Percentiles rank a stretch among this genome's conserved stretches.
Conservation (phyloP, 92 coral and sea anemone genomes). For the Porites rus region DNA sequence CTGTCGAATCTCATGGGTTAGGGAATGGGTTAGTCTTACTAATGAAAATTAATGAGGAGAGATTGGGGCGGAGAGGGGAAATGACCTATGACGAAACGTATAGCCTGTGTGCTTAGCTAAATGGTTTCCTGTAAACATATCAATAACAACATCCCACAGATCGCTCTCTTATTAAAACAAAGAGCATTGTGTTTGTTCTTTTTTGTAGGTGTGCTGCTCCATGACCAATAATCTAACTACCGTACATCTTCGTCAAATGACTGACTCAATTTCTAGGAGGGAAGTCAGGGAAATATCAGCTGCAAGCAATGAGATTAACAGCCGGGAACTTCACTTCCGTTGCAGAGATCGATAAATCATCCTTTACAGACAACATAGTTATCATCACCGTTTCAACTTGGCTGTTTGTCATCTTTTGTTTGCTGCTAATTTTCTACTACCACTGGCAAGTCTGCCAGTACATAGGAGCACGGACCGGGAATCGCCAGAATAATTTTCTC, state of each 20-base stretch:
- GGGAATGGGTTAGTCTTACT: no score
- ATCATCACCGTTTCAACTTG: conserved; percentile 15
- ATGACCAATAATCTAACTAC: not conserved
- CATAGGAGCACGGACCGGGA: conserved; percentile 8
- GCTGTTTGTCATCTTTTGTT: conserved; percentile 19
- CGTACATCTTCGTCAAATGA: not conserved
- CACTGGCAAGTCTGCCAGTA: conserved; percentile 37
- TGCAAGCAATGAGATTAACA: not conserved
- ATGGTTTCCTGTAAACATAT: no score
- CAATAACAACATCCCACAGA: no score
- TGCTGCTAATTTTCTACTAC: conserved; percentile 14
- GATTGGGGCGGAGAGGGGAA: no score
- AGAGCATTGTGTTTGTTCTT: no score
- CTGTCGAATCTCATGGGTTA: no score
- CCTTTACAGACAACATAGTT: not conserved
- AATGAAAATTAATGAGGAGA: no score
- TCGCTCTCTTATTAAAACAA: no score
- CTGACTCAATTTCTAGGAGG: not conserved
- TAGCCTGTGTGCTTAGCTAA: no score
- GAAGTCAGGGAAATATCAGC: not conserved
- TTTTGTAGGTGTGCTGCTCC: no score
- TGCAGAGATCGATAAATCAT: not conserved
- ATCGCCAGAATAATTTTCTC: not conserved
- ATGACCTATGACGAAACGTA: no score
- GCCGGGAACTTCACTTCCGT: conserved; percentile 6